Evolutionary conservation across 2,888 invertebrate genomes (phyloP).

Genomic region (Galerucella nymphaeae): DNA sequence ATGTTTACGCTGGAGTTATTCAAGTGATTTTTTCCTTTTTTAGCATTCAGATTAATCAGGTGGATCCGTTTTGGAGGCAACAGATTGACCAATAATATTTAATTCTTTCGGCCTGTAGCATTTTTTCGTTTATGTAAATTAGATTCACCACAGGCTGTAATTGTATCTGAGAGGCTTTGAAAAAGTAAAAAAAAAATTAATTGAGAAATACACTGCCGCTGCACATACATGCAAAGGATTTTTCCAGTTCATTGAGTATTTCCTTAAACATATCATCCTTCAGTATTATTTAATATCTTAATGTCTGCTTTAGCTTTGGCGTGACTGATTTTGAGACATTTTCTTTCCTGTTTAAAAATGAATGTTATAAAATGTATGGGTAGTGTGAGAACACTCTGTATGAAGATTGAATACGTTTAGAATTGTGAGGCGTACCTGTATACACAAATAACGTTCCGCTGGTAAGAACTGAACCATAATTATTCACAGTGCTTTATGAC

Average conservation of each 20-base stretch:
- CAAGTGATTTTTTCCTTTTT: background rate
- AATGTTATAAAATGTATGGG: background rate
- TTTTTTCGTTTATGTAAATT: background rate
- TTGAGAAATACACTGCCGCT: too few species aligned
- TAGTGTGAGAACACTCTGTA: background rate
- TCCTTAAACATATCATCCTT: too few species aligned
- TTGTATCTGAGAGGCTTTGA: too few species aligned
- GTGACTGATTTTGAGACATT: too few species aligned
- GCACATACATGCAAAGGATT: too few species aligned
- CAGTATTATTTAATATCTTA: too few species aligned
- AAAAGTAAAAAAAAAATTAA: too few species aligned
- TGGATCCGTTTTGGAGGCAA: background rate
- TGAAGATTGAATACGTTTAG: background rate
- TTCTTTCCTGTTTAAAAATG: background rate
- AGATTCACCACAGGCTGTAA: too few species aligned
- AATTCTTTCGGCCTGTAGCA: background rate
- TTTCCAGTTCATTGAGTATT: too few species aligned
- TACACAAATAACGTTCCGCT: slow-evolving; percentile 22
- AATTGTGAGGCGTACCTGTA: slow-evolving; percentile 4
- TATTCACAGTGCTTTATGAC: slow-evolving; percentile 32
- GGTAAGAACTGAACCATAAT: slow-evolving; percentile 16
- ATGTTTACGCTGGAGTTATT: background rate
- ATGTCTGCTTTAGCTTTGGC: too few species aligned
- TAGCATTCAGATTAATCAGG: background rate
- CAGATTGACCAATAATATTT: background rate